Percentiles rank a stretch among this genome's conserved stretches.
Conservation (phyloP, 2,888 invertebrate genomes). For the Lingula anatina region DNA sequence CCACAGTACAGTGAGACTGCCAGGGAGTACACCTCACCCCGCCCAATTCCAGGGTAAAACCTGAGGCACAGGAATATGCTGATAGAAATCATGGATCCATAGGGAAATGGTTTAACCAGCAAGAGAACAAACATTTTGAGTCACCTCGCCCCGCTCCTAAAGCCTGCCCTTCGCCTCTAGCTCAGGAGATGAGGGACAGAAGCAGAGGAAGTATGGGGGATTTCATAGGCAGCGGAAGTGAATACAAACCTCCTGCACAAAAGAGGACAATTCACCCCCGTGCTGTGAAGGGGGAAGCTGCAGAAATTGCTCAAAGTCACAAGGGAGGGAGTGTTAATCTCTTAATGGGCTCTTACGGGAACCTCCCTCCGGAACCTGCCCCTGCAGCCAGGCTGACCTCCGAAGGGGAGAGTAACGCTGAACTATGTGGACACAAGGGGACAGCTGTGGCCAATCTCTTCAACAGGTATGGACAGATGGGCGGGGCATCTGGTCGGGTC, state of each 20-base stretch:
- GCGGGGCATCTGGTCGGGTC: too few relatives aligned
- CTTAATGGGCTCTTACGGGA: constrained; percentile 35
- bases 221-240: constrained; percentile 34
- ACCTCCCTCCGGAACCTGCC: constrained; percentile 18
- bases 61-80: constrained; percentile 29
- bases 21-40: constrained; percentile 23
- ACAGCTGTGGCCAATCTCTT: too few relatives aligned
- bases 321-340: constrained; percentile 35
- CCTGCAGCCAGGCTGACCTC: too few relatives aligned
- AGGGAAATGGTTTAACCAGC: constrained; percentile 25
- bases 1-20: constrained; percentile 22
- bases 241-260: constrained; percentile 30
- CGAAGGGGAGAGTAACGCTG: too few relatives aligned
- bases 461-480: too few relatives aligned
- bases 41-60: constrained; percentile 24
- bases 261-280: constrained; percentile 26
- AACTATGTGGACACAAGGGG: too few relatives aligned
- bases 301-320: constrained; percentile 24
- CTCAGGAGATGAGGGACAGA: constrained; percentile 19
- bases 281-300: constrained; percentile 25
- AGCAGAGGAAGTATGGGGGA: constrained; percentile 34
- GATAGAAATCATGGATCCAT: constrained; percentile 22
- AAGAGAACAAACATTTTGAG: constrained; percentile 19
- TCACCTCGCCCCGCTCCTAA: constrained; percentile 25
- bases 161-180: constrained; percentile 22